Evolutionary conservation across 2,888 invertebrate species (phyloP).

Genomic region (Nymphalis urticae): DNA sequence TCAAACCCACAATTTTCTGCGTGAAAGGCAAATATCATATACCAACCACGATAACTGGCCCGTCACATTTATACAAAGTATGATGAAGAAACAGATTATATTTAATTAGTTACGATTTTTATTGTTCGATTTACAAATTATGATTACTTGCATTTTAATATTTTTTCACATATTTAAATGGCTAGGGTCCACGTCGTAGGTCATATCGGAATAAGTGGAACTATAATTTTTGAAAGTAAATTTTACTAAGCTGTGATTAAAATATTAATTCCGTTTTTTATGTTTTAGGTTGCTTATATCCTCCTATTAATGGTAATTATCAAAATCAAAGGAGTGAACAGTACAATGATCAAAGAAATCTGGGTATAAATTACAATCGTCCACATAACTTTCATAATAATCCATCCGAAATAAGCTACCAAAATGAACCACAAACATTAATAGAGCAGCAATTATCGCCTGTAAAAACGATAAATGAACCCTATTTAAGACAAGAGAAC

Average conservation of each 20-base stretch:
- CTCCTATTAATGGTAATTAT: neutral
- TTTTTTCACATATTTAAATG: no score
- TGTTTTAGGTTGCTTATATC: neutral
- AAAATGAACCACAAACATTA: neutral
- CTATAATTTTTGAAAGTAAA: no score
- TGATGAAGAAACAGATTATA: no score
- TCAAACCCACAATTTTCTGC: no score
- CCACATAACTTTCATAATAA: neutral
- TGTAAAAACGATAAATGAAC: neutral
- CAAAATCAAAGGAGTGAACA: neutral
- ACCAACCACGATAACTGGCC: no score
- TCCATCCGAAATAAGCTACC: neutral
- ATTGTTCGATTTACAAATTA: no score
- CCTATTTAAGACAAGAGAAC: neutral
- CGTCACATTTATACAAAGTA: no score
- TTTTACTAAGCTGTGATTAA: neutral
- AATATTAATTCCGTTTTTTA: neutral
- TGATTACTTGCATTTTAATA: no score
- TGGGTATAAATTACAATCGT: neutral
- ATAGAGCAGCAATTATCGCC: neutral
- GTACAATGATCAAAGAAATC: neutral
- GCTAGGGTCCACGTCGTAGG: no score
- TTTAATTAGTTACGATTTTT: no score
- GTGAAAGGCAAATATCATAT: no score
- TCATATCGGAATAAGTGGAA: no score